phyloP scores from a whole-genome alignment of 1,140 invertebrate genomes.

The Euwallacea fornicatus region DNA sequence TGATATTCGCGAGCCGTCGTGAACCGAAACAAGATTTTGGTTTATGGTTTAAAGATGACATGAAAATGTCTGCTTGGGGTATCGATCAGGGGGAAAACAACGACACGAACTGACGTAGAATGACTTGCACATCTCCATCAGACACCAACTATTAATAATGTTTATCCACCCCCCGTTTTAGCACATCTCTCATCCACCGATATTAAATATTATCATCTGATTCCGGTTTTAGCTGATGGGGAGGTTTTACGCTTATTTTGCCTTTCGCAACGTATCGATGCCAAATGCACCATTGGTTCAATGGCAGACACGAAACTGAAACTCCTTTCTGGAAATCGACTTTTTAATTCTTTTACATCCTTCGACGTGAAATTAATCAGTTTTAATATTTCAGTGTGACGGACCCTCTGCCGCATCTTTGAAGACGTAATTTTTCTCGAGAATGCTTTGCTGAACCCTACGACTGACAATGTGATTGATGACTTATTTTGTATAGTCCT shows the following conservation, averaged over 20 bases:
- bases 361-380: conserved; percentile 38
- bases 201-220: conserved; percentile 36
- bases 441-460: conserved; percentile 20
- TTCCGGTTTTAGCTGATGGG: conserved; percentile 24
- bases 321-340: conserved; percentile 11
- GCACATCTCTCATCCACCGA: conserved; percentile 35
- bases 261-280: background rate
- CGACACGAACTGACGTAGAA: conserved; percentile 51
- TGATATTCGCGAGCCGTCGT: conserved; percentile 35
- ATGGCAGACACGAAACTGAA: too few relatives aligned
- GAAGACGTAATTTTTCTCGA: conserved; percentile 40
- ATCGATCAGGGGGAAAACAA: conserved; percentile 51
- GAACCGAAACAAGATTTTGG: conserved; percentile 37
- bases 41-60: conserved; percentile 48
- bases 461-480: conserved; percentile 32
- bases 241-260: background rate
- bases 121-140: conserved; percentile 52
- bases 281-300: too few relatives aligned
- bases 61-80: conserved; percentile 48
- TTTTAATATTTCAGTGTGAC: conserved; percentile 40
- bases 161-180: conserved; percentile 38
- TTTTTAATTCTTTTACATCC: conserved; percentile 36
- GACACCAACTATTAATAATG: conserved; percentile 53
- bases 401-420: conserved; percentile 39
- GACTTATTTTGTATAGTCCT: conserved; percentile 29